Evolutionary conservation across 2,797 vertebrate species (phyloP), one percentile per base, ranked within the genome.

Genomic region (Bovichtus variegatus): DNA sequence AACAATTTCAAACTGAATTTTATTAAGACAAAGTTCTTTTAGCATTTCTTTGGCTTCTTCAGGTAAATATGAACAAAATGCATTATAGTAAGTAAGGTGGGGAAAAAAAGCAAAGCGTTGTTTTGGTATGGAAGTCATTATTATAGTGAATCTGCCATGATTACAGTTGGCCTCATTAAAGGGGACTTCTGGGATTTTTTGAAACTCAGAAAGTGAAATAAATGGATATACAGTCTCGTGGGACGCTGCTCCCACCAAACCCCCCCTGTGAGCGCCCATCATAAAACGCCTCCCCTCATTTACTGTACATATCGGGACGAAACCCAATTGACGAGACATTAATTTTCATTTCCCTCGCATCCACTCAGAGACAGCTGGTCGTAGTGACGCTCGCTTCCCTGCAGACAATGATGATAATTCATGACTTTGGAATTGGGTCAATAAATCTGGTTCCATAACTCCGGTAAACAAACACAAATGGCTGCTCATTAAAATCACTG

Each of bases 401-500:
- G 46, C 9, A 13, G 68, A 38, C 7, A 3, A 12, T 31, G 68
- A 29, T n/a, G 13, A 53, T 65, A 8, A 51, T 38, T 75, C 51
- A 34, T 12, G 7, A 11, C 16, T 53, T 15, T 58, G 46, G 63
- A 81, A 61, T 4, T 46, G 77, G 84, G 82, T 91, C 84, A 36
- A 40, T 71, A 43, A 21, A 40, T 54, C 72, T 74, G 74, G 8
- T 57, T 49, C 71, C 67, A 66, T 78, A 23, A 59, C 47, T 38
- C 23, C 12, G 6, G 77, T 66, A 71, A 82, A 83, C 82, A 80
- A 78, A 81, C 61, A 66, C 70, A 62, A 77, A 84, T 29, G 74
- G 50, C 59, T 12, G 47, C 74, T 81, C 59, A 6, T 81, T 78
- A 76, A 57, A 53, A 34, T 36, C 11, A 49, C 60, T 18, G 34